These are phyloP conservation scores for Portevinia maculata DNA, from an alignment of 2,888 invertebrate genomes.

Conservation along the genomic window DNA sequence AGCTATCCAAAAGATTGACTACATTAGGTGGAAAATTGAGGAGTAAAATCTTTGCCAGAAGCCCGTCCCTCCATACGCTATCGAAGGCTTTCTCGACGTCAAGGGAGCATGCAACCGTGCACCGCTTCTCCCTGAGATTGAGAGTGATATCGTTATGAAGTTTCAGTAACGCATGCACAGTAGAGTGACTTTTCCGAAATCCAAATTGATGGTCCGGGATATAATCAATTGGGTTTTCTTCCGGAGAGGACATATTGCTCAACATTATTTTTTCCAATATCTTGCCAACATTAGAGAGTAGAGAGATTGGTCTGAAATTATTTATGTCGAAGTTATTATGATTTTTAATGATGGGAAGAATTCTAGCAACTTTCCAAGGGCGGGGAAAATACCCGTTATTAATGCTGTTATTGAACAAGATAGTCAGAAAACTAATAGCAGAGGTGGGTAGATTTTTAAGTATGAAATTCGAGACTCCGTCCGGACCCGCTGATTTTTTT, in stretches of 20 bases:
- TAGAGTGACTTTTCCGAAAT: slow-evolving; percentile 39
- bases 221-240: slow-evolving; percentile 19
- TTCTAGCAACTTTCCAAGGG: background rate
- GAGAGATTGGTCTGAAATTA: slow-evolving; percentile 29
- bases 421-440: slow-evolving; percentile 12
- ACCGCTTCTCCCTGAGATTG: slow-evolving; percentile 33
- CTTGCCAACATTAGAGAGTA: slow-evolving; percentile 2
- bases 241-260: no score
- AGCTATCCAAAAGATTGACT: slow-evolving; percentile 32
- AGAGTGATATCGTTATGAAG: slow-evolving; percentile 45
- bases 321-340: background rate
- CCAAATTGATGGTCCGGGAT: slow-evolving; percentile 48
- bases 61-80: slow-evolving; percentile 33
- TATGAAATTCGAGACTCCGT: slow-evolving; percentile 38
- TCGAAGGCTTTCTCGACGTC: slow-evolving; percentile 49
- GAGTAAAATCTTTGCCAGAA: no score
- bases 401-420: slow-evolving; percentile 49
- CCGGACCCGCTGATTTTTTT: slow-evolving; percentile 3
- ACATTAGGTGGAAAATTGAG: background rate
- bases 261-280: background rate
- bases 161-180: slow-evolving; percentile 45
- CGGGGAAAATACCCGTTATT: slow-evolving; percentile 38
- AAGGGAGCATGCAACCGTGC: slow-evolving; percentile 39
- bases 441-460: slow-evolving; percentile 26
- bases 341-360: slow-evolving; percentile 14